A percentile compares a stretch with the other conserved stretches of the same genome.
These are phyloP conservation scores for Podotricha telesiphe DNA, from an alignment of 2,888 invertebrate species.

Conservation along the genomic window DNA sequence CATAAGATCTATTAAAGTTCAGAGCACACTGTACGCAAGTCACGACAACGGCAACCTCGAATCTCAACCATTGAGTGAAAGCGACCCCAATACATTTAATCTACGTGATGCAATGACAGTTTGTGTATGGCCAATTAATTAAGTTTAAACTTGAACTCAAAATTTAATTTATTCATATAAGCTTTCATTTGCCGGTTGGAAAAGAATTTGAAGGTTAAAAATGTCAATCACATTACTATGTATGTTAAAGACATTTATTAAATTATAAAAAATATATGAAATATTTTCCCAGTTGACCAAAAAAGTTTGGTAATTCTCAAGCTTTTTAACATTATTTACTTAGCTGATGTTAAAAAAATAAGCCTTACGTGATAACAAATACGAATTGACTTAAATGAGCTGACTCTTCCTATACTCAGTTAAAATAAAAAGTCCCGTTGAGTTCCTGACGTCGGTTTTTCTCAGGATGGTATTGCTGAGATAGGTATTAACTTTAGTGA, in stretches of 20 bases:
- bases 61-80: slow-evolving; percentile 46
- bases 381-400: no score
- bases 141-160: slow-evolving; percentile 20
- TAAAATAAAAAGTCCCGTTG: no score
- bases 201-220: slow-evolving; percentile 2
- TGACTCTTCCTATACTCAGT: no score
- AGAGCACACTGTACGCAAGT: not conserved
- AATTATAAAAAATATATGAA: no score
- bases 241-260: not conserved
- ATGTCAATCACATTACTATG: slow-evolving; percentile 3
- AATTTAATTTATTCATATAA: slow-evolving; percentile 1
- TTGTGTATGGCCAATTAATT: slow-evolving; percentile 19
- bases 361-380: no score
- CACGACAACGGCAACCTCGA: slow-evolving; percentile 35
- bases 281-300: no score
- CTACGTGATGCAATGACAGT: slow-evolving; percentile 37
- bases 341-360: no score
- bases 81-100: slow-evolving; percentile 42
- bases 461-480: no score
- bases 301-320: no score
- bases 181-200: slow-evolving; percentile 8
- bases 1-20: not conserved
- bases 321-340: no score
- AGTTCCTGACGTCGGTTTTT: no score
- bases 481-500: no score